These are phyloP conservation scores for Arizona elegans DNA, from an alignment of 2,113 vertebrate genomes.

Conservation along the genomic window DNA sequence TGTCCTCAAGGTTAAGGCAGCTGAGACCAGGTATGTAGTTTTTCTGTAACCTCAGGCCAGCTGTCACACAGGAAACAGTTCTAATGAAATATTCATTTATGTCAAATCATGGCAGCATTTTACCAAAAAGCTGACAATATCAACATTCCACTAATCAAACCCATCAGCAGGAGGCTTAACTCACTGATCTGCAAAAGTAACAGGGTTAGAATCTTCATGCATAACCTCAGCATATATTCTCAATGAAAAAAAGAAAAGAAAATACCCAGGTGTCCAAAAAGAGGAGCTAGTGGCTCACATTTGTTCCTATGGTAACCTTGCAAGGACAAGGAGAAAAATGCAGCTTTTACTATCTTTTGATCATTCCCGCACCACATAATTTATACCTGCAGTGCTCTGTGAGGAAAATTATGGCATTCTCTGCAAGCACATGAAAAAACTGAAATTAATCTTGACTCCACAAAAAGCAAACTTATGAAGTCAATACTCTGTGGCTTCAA, in stretches of 20 bases:
- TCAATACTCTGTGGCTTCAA: not conserved
- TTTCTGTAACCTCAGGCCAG: slow-evolving; percentile 29
- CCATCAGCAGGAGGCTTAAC: slow-evolving; percentile 45
- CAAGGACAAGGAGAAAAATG: not conserved
- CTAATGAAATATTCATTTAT: slow-evolving; percentile 54
- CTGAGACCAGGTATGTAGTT: slow-evolving; percentile 31
- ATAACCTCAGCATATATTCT: not conserved
- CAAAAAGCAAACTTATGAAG: not conserved
- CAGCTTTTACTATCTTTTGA: not conserved
- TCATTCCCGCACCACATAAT: not conserved
- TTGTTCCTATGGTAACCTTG: slow-evolving; percentile 15
- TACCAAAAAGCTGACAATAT: slow-evolving; percentile 47
- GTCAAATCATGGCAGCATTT: slow-evolving; percentile 41
- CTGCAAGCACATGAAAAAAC: not conserved
- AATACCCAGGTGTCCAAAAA: not conserved
- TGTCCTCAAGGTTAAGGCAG: slow-evolving; percentile 16
- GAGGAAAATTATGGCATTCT: not conserved
- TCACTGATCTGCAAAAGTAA: slow-evolving; percentile 42
- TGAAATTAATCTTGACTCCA: not conserved
- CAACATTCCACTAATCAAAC: slow-evolving; percentile 24
- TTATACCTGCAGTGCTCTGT: not conserved
- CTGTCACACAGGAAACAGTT: slow-evolving; percentile 33
- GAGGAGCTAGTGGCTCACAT: not conserved
- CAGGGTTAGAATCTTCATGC: slow-evolving; percentile 22
- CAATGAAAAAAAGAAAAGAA: not conserved